Base-by-base conservation (phyloP, 2,113 vertebrate species). In the Rhegmatorhina hoffmannsi region DNA sequence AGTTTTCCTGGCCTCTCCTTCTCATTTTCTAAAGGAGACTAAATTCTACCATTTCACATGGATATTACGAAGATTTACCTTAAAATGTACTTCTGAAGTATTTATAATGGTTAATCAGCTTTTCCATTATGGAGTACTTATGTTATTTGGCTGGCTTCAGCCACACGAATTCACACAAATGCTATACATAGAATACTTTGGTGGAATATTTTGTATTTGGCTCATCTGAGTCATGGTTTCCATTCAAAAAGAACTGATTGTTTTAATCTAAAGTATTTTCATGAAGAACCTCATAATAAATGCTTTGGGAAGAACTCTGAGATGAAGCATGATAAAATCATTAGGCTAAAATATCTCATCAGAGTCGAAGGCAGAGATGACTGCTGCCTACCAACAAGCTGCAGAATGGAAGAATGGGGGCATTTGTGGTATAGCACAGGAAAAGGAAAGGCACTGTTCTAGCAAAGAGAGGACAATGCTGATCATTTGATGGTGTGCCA, bases 151-250 rank as follows among this genome's bases (percentile, higher is more conserved):
- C 89, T 93, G 89, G 67, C 89, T 94, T 89, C 84, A 92, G 92
- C 70, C 58, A 72, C 80, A 66, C 3, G 20, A 91, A 91, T 92
- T 95, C 69, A 82, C 69, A 85, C 93, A 93, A 86, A 90, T 62
- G 80, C 88, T 95, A 94, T 95, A 96, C 85, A 93, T 96, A 94
- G 93, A 96, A 55, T 87, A 77, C 58, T 92, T 92, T 10, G 67
- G 81, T 96, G 94, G 95, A 95, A 95, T 94, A 91, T 89, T 94
- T 92, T 85, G 76, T 88, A 46, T 93, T 96, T 96, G 93, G 93
- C 69, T 96, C 64, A 84, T 95, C 95, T 95, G 94, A 96, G 56
- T 96, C 93, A 94, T 3, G 17, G 56, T 96, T 95, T 97, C 93
- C 85, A 84, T 90, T 88, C 24, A 84, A 92, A 91, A 93, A 86